Conservation (phyloP, 2,797 vertebrate species). For the Ispidina lecontei region DNA sequence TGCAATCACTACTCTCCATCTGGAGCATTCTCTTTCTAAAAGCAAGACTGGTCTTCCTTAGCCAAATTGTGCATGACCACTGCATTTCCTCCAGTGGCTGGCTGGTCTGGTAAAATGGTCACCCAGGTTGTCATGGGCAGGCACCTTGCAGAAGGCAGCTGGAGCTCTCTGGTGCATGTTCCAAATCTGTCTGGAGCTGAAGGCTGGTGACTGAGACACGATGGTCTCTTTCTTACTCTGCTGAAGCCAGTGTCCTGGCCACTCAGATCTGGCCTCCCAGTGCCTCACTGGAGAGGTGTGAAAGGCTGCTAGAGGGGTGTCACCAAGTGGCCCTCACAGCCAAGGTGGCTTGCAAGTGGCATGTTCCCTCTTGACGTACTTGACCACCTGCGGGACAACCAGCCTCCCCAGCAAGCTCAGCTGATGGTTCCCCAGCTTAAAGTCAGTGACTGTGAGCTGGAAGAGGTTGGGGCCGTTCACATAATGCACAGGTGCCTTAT, state of each 20-base stretch:
- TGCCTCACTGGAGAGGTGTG: not conserved
- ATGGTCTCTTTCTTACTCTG: not conserved
- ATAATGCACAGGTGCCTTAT: rapidly evolving
- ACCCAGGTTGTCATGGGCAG: not conserved
- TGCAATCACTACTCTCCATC: not conserved
- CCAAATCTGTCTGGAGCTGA: not conserved
- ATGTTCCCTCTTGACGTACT: not conserved
- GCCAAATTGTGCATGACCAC: not conserved
- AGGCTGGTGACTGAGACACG: not conserved
- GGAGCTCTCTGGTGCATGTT: not conserved
- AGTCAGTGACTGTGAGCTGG: not conserved
- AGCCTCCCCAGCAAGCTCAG: not conserved
- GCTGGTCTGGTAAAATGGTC: not conserved
- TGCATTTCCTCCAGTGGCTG: not conserved
- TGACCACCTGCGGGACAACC: not conserved
- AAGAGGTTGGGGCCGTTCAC: not conserved
- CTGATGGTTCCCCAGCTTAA: not conserved
- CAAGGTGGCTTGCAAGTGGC: not conserved
- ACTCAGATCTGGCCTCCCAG: not conserved
- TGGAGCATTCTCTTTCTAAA: not conserved
- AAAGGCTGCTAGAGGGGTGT: not conserved
- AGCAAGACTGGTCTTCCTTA: not conserved
- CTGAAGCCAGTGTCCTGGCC: not conserved
- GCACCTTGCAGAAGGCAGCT: not conserved
- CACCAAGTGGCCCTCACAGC: not conserved